Evolutionary conservation across 2,797 vertebrate species (phyloP), one percentile per base, ranked within the genome.

Genomic region (Rhabdomys pumilio): DNA sequence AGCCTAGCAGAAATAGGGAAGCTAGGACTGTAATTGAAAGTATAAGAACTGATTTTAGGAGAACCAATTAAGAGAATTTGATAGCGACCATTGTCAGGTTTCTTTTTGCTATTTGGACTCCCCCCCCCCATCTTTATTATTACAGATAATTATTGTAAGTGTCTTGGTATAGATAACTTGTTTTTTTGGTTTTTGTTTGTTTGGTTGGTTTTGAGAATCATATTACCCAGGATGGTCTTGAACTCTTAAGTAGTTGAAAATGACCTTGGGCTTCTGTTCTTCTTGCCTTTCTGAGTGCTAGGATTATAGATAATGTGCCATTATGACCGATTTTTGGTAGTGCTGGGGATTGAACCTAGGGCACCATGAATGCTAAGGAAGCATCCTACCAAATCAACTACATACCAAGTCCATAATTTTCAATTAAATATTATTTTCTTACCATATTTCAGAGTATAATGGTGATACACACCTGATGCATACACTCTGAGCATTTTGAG

Each of bases 111-210:
- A 55, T 55, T 73, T 73, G 50, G 84, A 92, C 19, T 22, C 73
- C 95, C 31, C 95, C 95, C 47, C 20, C 47, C 15, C 84, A 77
- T 65, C 84, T 95, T 86, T 94, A 31, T 92, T 82, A 57, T 53
- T 93, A 26, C 29, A 85, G 80, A 55, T 95, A 72, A 91, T 89
- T 93, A 26, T 44, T 92, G 15, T 92, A 79, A 92, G 72, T 26
- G 80, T 82, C 10, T 90, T 96, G 50, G 29, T 87, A 11, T 91
- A 93, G 63, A 47, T 79, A 79, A 76, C 15, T 55, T 90, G 47
- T 63, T 38, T 94, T 76, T 31, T 38, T 82, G 24, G 1, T 1
- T 57, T 80, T n/a, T 44, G 3, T 50, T 41, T 72, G n/a, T 76
- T 26, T 63, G 24, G 1, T 61, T 84, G 10, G 19, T 50, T 83